These are phyloP conservation scores for Ashinkailepas kermadecensis DNA, from an alignment of 2,888 invertebrate species.

Conservation along the genomic window DNA sequence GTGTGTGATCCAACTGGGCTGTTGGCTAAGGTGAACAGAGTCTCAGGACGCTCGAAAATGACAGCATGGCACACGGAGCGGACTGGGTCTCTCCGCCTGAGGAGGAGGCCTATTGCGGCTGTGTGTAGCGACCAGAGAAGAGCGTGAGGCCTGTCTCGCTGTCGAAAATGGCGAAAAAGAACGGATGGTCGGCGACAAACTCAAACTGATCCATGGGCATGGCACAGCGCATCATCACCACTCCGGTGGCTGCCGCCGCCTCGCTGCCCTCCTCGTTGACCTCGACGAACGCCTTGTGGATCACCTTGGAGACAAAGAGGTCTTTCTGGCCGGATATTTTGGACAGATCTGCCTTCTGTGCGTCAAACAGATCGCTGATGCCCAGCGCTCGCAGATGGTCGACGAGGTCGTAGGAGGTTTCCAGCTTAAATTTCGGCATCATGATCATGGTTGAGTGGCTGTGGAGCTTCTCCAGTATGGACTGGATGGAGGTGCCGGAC, in stretches of 20 bases:
- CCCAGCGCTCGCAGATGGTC: constrained; percentile 60
- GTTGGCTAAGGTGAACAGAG: no score
- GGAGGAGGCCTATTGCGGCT: neutral
- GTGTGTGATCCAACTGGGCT: no score
- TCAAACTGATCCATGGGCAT: neutral
- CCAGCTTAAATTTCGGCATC: constrained; percentile 73
- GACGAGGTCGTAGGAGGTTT: constrained; percentile 59
- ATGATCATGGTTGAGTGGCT: constrained; percentile 55
- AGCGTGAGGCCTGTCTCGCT: constrained; percentile 26
- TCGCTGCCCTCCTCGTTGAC: constrained; percentile 83
- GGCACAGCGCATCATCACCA: neutral
- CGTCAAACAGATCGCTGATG: constrained; percentile 56
- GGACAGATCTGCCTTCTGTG: constrained; percentile 54
- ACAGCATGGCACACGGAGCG: no score
- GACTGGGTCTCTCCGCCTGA: no score
- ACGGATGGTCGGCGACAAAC: constrained; percentile 31
- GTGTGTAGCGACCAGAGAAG: constrained; percentile 29
- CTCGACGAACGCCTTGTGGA: constrained; percentile 78
- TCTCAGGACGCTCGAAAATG: no score
- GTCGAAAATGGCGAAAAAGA: constrained; percentile 30
- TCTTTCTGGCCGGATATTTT: constrained; percentile 50
- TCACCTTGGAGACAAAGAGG: constrained; percentile 58
- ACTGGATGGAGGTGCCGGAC: constrained; percentile 51
- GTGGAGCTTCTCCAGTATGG: constrained; percentile 51
- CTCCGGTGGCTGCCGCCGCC: constrained; percentile 70